Percentiles rank a stretch among this genome's conserved stretches.
Conservation (phyloP, 2,113 vertebrate species). For the Chaenogobius annularis region DNA sequence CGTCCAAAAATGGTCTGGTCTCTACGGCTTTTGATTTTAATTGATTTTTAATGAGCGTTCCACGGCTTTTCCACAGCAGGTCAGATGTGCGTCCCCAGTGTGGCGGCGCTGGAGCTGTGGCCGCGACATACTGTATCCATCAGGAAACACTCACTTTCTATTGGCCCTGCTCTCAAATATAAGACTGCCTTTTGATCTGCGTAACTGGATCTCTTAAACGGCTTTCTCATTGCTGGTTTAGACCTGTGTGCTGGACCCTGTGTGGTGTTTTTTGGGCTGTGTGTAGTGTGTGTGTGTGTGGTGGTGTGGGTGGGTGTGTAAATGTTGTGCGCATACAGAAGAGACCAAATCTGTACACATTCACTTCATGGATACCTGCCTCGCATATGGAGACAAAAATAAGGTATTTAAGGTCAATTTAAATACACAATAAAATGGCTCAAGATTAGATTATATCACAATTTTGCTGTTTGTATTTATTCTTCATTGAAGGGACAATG, state of each 20-base stretch:
- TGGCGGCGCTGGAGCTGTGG: slow-evolving; percentile 43
- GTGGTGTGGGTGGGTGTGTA: too few species aligned
- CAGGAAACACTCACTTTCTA: slow-evolving; percentile 76
- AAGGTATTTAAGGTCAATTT: too few species aligned
- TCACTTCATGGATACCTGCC: too few species aligned
- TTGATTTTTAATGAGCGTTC: neutral
- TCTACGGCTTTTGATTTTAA: neutral
- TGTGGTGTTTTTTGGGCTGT: neutral
- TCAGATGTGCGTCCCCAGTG: slow-evolving; percentile 29
- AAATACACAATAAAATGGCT: too few species aligned
- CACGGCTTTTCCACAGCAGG: neutral
- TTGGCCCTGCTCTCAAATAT: slow-evolving; percentile 70
- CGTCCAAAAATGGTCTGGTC: neutral
- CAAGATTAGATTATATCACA: too few species aligned
- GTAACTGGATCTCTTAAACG: slow-evolving; percentile 80
- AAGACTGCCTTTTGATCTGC: slow-evolving; percentile 78
- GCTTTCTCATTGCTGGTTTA: slow-evolving; percentile 79
- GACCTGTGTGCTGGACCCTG: slow-evolving; percentile 7
- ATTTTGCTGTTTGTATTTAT: too few species aligned
- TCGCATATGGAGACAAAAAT: too few species aligned
- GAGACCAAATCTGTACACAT: too few species aligned
- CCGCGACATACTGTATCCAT: slow-evolving; percentile 75
- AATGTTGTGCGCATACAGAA: too few species aligned
- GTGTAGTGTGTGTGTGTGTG: neutral
- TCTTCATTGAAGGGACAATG: too few species aligned